These are phyloP conservation scores for Ellobium chinense DNA, from an alignment of 2,888 invertebrate genomes.

Conservation along the genomic window DNA sequence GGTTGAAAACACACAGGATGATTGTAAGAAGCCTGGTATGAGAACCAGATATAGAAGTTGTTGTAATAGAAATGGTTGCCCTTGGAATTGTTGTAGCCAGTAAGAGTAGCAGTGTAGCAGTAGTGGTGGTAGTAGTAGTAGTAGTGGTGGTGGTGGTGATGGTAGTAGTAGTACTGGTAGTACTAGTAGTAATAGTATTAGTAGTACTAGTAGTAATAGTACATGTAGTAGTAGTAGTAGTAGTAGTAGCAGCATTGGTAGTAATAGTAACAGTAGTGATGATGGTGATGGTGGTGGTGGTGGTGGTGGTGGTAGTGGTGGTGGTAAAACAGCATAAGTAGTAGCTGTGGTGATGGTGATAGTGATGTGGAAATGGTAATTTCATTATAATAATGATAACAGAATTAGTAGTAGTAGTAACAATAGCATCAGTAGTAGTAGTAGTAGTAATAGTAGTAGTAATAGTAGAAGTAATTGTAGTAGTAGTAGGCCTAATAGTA, in stretches of 20 bases:
- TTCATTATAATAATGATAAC: no score
- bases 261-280: constrained; percentile 6
- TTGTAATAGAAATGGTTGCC: constrained; percentile 17
- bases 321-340: constrained; percentile 10
- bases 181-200: constrained; percentile 24
- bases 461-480: no score
- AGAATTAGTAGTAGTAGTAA: no score
- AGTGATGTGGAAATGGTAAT: no score
- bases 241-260: constrained; percentile 16
- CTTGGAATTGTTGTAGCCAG: constrained; percentile 30
- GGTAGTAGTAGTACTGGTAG: constrained; percentile 31
- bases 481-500: no score
- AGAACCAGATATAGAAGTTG: constrained; percentile 27
- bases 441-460: no score
- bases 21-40: no score
- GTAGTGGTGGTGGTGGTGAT: constrained; percentile 1
- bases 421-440: no score
- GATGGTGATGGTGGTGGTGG: constrained; percentile 1
- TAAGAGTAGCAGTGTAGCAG: neutral
- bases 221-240: constrained; percentile 28
- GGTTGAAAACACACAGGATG: no score
- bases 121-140: constrained; percentile 6
- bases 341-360: neutral
- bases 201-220: constrained; percentile 23
- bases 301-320: constrained; percentile 18